Evolutionary conservation across 2,888 invertebrate species (phyloP).

Genomic region (Latrodectus elegans): DNA sequence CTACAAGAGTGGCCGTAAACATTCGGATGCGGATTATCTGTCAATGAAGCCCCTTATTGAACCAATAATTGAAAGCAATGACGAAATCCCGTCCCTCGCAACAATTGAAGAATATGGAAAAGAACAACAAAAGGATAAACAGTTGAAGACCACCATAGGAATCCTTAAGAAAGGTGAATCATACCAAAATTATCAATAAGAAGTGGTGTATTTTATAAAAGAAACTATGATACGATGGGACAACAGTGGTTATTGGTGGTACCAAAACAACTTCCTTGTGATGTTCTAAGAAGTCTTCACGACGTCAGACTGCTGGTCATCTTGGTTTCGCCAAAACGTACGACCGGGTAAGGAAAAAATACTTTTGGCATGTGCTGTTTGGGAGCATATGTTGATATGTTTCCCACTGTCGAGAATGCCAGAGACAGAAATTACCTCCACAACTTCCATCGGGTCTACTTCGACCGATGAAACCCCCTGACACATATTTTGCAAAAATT

Average conservation of each 20-base stretch:
- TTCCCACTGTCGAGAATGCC: no score
- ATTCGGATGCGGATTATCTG: slow-evolving; percentile 74
- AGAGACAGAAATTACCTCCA: no score
- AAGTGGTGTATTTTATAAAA: no score
- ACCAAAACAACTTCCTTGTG: not conserved
- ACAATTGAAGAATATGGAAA: slow-evolving; percentile 9
- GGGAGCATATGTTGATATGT: no score
- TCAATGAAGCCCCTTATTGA: no score
- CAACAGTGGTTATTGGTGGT: not conserved
- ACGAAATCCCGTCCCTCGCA: not conserved
- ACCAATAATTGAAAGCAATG: not conserved
- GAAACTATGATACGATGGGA: no score
- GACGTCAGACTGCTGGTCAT: not conserved
- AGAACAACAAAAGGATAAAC: not conserved
- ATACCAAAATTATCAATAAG: not conserved
- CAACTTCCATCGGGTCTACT: no score
- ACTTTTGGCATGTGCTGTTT: no score
- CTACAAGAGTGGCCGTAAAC: slow-evolving; percentile 74
- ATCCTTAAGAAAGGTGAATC: not conserved
- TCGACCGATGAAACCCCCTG: not conserved
- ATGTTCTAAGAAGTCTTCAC: no score
- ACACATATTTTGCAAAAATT: no score
- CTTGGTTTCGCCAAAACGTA: not conserved
- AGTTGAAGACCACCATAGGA: not conserved
- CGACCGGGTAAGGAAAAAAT: no score